phyloP scores from a whole-genome alignment of 2,888 invertebrate genomes.

The Aleiodes alternator region DNA sequence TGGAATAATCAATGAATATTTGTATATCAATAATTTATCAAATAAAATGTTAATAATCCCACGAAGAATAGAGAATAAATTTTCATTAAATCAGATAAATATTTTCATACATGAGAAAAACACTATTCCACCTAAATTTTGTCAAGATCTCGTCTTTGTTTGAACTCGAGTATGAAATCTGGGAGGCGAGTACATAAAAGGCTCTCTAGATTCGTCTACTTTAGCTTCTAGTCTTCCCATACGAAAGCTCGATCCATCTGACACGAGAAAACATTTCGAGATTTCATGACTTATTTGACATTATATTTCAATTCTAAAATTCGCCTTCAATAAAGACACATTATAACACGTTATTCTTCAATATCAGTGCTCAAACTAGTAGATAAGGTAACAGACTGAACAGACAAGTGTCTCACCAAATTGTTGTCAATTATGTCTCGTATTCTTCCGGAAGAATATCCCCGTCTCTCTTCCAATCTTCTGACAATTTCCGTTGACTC shows the following conservation, averaged over 20 bases:
- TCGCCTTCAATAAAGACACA: too few species aligned
- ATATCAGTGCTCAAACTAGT: neutral
- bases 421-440: conserved; percentile 29
- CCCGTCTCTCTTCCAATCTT: conserved; percentile 27
- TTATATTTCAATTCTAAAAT: too few species aligned
- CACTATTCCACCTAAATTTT: conserved; percentile 59
- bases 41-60: conserved; percentile 56
- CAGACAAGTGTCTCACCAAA: conserved; percentile 31
- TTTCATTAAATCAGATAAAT: conserved; percentile 14
- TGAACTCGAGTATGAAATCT: conserved; percentile 52
- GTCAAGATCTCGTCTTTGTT: conserved; percentile 59
- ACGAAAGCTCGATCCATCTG: conserved; percentile 4
- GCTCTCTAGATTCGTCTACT: conserved; percentile 58
- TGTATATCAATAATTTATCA: neutral
- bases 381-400: neutral
- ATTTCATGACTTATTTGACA: too few species aligned
- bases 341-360: too few species aligned
- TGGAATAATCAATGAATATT: conserved; percentile 33
- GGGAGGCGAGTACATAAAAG: too few species aligned
- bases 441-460: conserved; percentile 8
- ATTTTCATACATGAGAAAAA: neutral
- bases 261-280: neutral
- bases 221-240: conserved; percentile 26
- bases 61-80: too few species aligned
- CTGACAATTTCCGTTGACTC: conserved; percentile 17